Evolutionary conservation across 2,797 vertebrate genomes (phyloP), one percentile per base, ranked within the genome.

Genomic region (Gorsachius magnificus): DNA sequence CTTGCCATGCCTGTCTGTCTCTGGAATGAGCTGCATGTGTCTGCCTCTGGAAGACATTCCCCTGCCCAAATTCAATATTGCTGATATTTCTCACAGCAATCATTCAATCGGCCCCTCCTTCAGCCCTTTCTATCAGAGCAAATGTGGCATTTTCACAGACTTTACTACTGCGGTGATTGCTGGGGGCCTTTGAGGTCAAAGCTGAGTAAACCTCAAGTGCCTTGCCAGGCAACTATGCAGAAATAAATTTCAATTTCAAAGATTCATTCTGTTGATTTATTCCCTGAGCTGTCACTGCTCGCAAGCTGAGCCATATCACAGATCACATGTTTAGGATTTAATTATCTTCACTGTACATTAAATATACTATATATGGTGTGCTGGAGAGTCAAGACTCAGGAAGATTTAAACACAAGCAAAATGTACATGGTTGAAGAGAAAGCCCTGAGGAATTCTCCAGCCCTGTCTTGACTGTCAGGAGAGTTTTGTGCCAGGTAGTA

Each of bases 211-310:
- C 54, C 58, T 94, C 35, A 71, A 90, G 22, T 31, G 50, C n/a
- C 38, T 53, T 8, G 2, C 56, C 36, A 56, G 16, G 64, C 26
- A 94, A 85, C 36, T 66, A 24, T 74, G 43, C 35, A 88, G 88
- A 92, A 95, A 93, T 89, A 93, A 83, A 90, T 81, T 57, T 94
- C 61, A 79, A 8, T 94, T 90, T 65, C 74, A 60, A 91, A 85
- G 63, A 90, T 89, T 70, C 19, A 61, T 82, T 80, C 74, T 3
- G 19, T 26, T 54, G 36, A 82, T 92, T 93, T 92, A 82, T 61
- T 77, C 64, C 33, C 48, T 88, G 50, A 91, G 29, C 26, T 82
- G 63, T 56, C 29, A 79, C 24, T 50, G 51, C 50, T 87, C 70
- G 53, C n/a, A 64, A 71, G 28, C 31, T 74, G 66, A 90, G 60